These are phyloP conservation scores for Drosophila baimaii DNA, from an alignment of 1,140 invertebrate species.

Conservation along the genomic window DNA sequence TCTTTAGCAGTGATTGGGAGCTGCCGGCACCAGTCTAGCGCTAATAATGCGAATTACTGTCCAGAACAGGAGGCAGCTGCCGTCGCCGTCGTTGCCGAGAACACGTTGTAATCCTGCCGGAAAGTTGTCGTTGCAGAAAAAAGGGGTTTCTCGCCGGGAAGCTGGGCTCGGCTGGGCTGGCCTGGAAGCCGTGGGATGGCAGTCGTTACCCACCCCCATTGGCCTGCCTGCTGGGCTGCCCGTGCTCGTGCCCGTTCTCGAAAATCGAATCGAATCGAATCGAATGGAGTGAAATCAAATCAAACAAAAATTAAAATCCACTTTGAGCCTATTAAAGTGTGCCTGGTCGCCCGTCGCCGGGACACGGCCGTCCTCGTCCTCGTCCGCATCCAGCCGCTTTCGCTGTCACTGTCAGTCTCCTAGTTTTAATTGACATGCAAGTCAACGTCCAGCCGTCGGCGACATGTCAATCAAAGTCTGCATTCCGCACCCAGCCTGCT, in stretches of 20 bases:
- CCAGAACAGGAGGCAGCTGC: slow-evolving; percentile 63
- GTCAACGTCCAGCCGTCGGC: slow-evolving; percentile 78
- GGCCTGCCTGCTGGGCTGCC: slow-evolving; percentile 60
- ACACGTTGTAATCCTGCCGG: slow-evolving; percentile 68
- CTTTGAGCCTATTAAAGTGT: slow-evolving; percentile 83
- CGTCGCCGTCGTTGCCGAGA: slow-evolving; percentile 46
- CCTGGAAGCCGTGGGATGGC: slow-evolving; percentile 23
- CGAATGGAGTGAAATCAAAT: slow-evolving; percentile 81
- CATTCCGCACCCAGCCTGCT: slow-evolving; percentile 34
- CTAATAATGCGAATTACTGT: slow-evolving; percentile 73
- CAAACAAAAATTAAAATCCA: slow-evolving; percentile 82
- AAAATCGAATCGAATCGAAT: slow-evolving; percentile 56
- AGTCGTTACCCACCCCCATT: slow-evolving; percentile 50
- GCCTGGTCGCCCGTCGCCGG: slow-evolving; percentile 41
- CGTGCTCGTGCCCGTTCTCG: slow-evolving; percentile 9
- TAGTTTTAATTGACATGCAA: slow-evolving; percentile 83
- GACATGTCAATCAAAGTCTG: slow-evolving; percentile 81
- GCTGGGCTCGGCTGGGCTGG: slow-evolving; percentile 12
- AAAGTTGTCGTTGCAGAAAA: slow-evolving; percentile 50
- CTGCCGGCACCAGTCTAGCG: slow-evolving; percentile 66
- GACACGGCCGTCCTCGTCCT: slow-evolving; percentile 7
- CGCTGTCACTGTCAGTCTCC: slow-evolving; percentile 56
- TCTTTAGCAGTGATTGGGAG: slow-evolving; percentile 45
- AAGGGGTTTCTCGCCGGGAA: slow-evolving; percentile 35
- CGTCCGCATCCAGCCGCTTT: slow-evolving; percentile 1